Evolutionary conservation across 2,113 vertebrate species (phyloP), one percentile per base, ranked within the genome.

Genomic region (Rhea americana): DNA sequence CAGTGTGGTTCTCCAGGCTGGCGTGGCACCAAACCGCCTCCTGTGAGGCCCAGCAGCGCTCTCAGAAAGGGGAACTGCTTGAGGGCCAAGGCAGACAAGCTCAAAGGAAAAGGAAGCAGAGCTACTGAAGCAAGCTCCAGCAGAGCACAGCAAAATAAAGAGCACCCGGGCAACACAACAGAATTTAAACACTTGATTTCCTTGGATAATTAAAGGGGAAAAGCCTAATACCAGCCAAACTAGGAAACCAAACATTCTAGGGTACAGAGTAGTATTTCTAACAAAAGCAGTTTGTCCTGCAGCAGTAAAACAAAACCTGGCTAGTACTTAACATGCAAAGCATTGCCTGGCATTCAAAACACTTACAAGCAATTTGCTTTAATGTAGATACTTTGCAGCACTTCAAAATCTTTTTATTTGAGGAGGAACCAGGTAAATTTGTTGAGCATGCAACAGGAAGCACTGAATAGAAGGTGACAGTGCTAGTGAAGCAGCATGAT

Each of bases 311-410:
- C 91, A 94, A 92, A 94, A 79, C 59, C 75, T 62, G 89, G 74
- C 45, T 51, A 68, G 58, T 13, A 45, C 28, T 95, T 95, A 96
- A 70, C n/a, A 96, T 94, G 94, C 95, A 94, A 80, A 88, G 78
- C 82, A 77, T 45, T 76, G 78, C 85, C 84, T 82, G 59, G 92
- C 58, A 91, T 83, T 70, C 63, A 20, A 24, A 89, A 66, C 45
- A 77, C 89, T 91, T 95, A 50, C 84, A 48, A 91, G 71, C 62
- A 58, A 76, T 11, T 32, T 80, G 58, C 39, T 74, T 43, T 43
- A 85, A 70, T 4, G 65, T 3, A 68, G 74, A 71, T 73, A 53
- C 82, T 84, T 13, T n/a, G 66, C 48, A 91, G 85, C 71, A 13
- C 56, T 88, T 41, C 15, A 10, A 21, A n/a, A 78, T 67, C 16